Conservation (phyloP, 2,113 vertebrate genomes). For the Carollia perspicillata region DNA sequence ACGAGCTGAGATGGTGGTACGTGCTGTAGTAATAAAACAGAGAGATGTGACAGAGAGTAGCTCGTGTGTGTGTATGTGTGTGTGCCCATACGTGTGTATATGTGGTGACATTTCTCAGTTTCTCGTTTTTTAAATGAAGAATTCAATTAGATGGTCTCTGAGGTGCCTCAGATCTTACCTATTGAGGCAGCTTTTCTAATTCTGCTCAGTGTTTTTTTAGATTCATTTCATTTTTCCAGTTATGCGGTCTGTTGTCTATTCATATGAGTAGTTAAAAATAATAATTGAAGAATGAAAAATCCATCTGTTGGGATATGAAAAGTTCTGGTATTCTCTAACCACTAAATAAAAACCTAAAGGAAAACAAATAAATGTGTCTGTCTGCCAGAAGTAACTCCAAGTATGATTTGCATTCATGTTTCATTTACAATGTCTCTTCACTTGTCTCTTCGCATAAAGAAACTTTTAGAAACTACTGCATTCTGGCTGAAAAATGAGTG, state of each 20-base stretch:
- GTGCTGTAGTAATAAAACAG: neutral
- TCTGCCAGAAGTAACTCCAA: neutral
- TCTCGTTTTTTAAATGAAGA: neutral
- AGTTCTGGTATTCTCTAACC: neutral
- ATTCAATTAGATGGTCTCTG: neutral
- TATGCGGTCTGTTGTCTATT: neutral
- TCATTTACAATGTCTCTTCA: neutral
- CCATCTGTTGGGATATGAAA: neutral
- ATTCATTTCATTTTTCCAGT: neutral
- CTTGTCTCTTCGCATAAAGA: neutral
- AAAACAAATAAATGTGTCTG: neutral
- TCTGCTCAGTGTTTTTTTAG: neutral
- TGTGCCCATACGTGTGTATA: rapidly evolving
- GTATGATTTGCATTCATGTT: neutral
- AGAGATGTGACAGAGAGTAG: neutral
- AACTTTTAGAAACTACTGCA: neutral
- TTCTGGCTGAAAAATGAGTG: neutral
- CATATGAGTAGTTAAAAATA: neutral
- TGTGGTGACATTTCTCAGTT: neutral
- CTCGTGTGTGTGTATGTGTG: neutral
- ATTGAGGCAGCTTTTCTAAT: neutral
- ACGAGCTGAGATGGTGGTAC: neutral
- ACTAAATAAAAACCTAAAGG: neutral
- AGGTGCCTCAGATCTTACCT: neutral
- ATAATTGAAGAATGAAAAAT: neutral